A percentile compares a stretch with the other conserved stretches of the same genome.
These are phyloP conservation scores for Antennarius maculatus DNA, from an alignment of 2,797 vertebrate species.

Conservation along the genomic window DNA sequence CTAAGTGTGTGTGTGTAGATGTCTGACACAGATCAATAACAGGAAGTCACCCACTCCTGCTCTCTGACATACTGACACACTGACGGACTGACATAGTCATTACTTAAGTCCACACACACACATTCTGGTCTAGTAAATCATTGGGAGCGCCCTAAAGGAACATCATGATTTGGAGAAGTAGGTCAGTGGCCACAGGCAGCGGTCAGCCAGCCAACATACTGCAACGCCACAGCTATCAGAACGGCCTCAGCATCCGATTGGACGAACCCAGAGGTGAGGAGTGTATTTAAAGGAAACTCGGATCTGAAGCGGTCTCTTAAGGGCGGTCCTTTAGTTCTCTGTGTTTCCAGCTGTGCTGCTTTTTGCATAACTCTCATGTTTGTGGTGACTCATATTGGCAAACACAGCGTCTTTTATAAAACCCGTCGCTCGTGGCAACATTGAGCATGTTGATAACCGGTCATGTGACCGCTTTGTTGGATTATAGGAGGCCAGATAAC, in stretches of 20 bases:
- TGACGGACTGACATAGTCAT: constrained; percentile 62
- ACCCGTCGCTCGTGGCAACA: too few relatives aligned
- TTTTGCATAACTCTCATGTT: too few relatives aligned
- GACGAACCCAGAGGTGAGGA: neutral
- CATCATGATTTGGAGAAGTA: constrained; percentile 52
- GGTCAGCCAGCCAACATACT: constrained; percentile 23
- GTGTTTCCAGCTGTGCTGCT: too few relatives aligned
- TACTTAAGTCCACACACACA: constrained; percentile 13
- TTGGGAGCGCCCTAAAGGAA: constrained; percentile 38
- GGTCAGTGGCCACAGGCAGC: constrained; percentile 58
- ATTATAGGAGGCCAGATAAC: too few relatives aligned
- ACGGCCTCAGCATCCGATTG: constrained; percentile 8
- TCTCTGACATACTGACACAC: constrained; percentile 60
- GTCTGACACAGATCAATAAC: constrained; percentile 41
- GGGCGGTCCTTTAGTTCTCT: neutral
- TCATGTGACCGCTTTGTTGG: too few relatives aligned
- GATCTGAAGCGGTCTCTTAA: neutral
- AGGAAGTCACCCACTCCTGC: constrained; percentile 35
- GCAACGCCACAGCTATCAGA: constrained; percentile 16
- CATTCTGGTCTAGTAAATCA: constrained; percentile 51
- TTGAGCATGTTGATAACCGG: too few relatives aligned
- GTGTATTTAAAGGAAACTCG: neutral
- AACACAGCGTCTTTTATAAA: too few relatives aligned
- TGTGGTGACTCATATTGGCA: too few relatives aligned
- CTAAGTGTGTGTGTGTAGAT: neutral